Base-by-base conservation (phyloP, 2,113 vertebrate species). In the Macaca mulatta region DNA sequence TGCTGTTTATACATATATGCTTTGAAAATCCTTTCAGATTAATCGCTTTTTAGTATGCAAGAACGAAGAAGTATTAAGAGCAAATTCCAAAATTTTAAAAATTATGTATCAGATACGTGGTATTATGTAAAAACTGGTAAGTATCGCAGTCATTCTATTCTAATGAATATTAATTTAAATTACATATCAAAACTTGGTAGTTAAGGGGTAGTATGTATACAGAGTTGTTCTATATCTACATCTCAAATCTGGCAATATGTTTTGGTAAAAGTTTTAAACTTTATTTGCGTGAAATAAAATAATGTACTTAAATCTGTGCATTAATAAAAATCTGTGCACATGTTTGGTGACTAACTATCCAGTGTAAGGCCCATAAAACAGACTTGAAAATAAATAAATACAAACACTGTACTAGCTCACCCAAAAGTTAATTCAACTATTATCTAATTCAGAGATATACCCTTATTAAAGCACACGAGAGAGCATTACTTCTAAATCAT, bases 21-120 rank as follows among this genome's bases (percentile, higher is more conserved):
- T 79, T 89, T 80, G 27, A 25, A 96, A 96, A 83, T 78, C 40
- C 35, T 78, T 94, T 87, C 80, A 81, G 88, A 96, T 83, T 48
- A 89, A 72, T 64, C n/a, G 2, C 52, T 55, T 43, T 72, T 32
- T 50, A 45, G 20, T 38, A 32, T 43, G 43, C 9, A 59, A 74
- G 61, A 78, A 69, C 8, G 10, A 93, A 86, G 16, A 74, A 92
- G 4, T 43, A 25, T 20, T 67, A 11, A 70, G 13, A 93, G 38
- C 38, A 86, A 82, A 93, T 70, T 50, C 27, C 30, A 50, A 82
- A 74, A 35, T 72, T 90, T 7, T 8, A 57, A 72, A 95, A 92
- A 57, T 10, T 97, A 94, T 32, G 70, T 90, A 82, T 90, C 72
- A 89, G 2, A 0, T 61, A 6, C 59, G 61, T 40, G 17, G 11